phyloP scores from a whole-genome alignment of 2,113 vertebrate species.

The Leucosticte australis region DNA sequence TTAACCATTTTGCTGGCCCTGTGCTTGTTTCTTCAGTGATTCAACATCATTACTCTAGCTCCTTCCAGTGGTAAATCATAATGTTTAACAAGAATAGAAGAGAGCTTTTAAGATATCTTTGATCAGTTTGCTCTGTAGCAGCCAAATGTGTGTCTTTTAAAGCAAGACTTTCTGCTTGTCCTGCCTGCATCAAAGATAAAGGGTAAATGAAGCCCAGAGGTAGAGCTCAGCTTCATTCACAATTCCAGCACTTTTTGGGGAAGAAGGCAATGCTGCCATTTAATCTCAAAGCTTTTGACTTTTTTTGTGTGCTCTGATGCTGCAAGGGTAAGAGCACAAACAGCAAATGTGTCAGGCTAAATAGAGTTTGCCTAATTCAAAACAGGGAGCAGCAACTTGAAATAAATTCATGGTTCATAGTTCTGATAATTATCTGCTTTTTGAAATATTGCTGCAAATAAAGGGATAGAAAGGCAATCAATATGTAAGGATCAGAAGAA shows the following conservation, averaged over 20 bases:
- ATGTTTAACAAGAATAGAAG: conserved; percentile 22
- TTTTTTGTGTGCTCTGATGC: not conserved
- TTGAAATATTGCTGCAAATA: not conserved
- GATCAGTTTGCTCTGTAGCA: not conserved
- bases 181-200: not conserved
- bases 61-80: conserved; percentile 79
- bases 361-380: not conserved
- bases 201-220: not conserved
- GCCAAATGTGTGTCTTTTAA: not conserved
- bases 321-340: not conserved
- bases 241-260: not conserved
- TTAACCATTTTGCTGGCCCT: conserved; percentile 42
- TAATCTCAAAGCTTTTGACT: not conserved
- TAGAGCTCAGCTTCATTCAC: not conserved
- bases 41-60: conserved; percentile 77
- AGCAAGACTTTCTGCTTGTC: not conserved
- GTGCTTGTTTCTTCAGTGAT: conserved; percentile 5
- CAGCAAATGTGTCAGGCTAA: not conserved
- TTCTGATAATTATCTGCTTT: not conserved
- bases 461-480: not conserved
- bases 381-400: not conserved
- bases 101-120: conserved; percentile 9
- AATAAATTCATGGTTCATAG: conserved; percentile 15
- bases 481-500: not conserved
- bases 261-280: not conserved